These are phyloP conservation scores for Zophobas atratus DNA, from an alignment of 1,140 invertebrate species.

Conservation along the genomic window DNA sequence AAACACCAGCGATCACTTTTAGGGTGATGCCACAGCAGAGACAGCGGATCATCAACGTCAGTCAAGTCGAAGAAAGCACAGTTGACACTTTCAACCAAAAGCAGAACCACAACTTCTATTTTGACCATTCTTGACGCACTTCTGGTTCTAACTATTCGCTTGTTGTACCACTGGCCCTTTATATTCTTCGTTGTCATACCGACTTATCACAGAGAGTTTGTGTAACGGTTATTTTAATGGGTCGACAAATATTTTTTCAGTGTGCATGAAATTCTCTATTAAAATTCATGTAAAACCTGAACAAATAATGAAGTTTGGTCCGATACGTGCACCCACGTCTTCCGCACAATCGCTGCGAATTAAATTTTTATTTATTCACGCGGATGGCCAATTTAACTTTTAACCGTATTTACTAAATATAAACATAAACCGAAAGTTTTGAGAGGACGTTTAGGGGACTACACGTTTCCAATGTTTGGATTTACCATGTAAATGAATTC, in stretches of 20 bases:
- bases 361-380: slow-evolving; percentile 41
- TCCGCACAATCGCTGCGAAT: slow-evolving; percentile 22
- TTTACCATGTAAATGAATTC: slow-evolving; percentile 37
- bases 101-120: slow-evolving; percentile 5
- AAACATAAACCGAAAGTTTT: slow-evolving; percentile 19
- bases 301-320: slow-evolving; percentile 33
- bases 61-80: slow-evolving; percentile 61
- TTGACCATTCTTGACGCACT: slow-evolving; percentile 2
- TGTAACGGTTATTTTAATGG: slow-evolving; percentile 48
- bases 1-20: slow-evolving; percentile 54
- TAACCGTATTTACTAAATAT: slow-evolving; percentile 26
- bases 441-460: neutral
- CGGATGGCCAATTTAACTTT: slow-evolving; percentile 37
- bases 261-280: slow-evolving; percentile 42
- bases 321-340: slow-evolving; percentile 27
- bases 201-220: slow-evolving; percentile 30
- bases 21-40: slow-evolving; percentile 57
- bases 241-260: slow-evolving; percentile 46
- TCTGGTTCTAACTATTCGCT: slow-evolving; percentile 17
- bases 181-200: slow-evolving; percentile 23
- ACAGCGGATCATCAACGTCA: slow-evolving; percentile 62
- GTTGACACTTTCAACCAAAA: slow-evolving; percentile 21
- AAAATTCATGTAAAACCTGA: slow-evolving; percentile 49
- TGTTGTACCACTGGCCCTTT: slow-evolving; percentile 14
- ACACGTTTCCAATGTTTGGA: slow-evolving; percentile 7